A percentile compares a stretch with the other conserved stretches of the same genome.
These are phyloP conservation scores for Mobula birostris DNA, from an alignment of 2,113 vertebrate genomes.

Conservation along the genomic window DNA sequence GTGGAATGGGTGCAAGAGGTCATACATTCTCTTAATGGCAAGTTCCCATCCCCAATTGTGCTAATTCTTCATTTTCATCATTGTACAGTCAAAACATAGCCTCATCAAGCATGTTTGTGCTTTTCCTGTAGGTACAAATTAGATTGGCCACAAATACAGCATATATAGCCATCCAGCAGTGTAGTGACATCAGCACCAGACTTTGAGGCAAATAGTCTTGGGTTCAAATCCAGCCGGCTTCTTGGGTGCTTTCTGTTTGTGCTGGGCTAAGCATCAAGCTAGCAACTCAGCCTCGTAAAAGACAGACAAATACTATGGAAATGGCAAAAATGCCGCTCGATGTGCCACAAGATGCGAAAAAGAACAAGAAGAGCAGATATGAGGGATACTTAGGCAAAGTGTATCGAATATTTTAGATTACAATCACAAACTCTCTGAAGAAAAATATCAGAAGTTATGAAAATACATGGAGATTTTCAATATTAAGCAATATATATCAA, in stretches of 20 bases:
- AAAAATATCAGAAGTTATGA: neutral
- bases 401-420: neutral
- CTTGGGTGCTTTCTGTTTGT: too few relatives aligned
- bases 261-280: too few relatives aligned
- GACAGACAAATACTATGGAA: too few relatives aligned
- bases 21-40: too few relatives aligned
- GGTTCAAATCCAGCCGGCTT: too few relatives aligned
- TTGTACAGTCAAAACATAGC: neutral
- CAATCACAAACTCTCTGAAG: neutral
- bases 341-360: too few relatives aligned
- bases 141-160: too few relatives aligned
- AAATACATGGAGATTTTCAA: neutral
- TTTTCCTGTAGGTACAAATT: neutral
- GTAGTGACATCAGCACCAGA: too few relatives aligned
- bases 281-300: too few relatives aligned
- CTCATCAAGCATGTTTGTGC: neutral
- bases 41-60: neutral
- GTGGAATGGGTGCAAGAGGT: too few relatives aligned
- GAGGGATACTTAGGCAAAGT: neutral
- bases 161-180: neutral
- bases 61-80: neutral
- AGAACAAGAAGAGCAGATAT: neutral
- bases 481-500: neutral
- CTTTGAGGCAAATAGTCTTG: too few relatives aligned
- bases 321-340: too few relatives aligned